phyloP scores from a whole-genome alignment of 2,888 invertebrate species.

The Ichneumoninae sp. region DNA sequence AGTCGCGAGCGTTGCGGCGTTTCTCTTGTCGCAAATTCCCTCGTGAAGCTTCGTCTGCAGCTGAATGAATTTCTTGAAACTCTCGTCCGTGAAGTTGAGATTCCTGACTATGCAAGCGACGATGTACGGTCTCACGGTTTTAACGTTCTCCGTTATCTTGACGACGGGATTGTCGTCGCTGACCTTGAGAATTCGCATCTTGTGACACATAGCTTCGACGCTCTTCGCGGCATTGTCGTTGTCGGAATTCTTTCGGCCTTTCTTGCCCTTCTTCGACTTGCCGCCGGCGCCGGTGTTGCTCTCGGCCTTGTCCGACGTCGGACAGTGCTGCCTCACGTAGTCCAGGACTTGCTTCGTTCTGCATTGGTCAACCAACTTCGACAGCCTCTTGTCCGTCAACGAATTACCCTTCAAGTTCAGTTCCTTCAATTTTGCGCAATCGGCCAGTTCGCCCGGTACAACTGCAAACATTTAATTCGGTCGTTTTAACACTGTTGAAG shows the following conservation, averaged over 20 bases:
- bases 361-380: constrained; percentile 91
- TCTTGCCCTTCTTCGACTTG: constrained; percentile 81
- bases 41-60: constrained; percentile 92
- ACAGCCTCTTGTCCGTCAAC: constrained; percentile 89
- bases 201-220: constrained; percentile 78
- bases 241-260: constrained; percentile 76
- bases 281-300: constrained; percentile 73
- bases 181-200: constrained; percentile 79
- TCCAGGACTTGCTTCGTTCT: constrained; percentile 91
- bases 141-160: constrained; percentile 86
- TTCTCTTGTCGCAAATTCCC: constrained; percentile 91
- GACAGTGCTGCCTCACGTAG: constrained; percentile 90
- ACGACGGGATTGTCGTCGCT: constrained; percentile 85
- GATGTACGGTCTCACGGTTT: constrained; percentile 89
- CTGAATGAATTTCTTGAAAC: constrained; percentile 92
- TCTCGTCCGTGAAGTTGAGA: constrained; percentile 87
- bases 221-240: constrained; percentile 73
- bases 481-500: neutral
- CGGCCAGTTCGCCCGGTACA: constrained; percentile 89
- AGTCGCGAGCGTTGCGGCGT: constrained; percentile 92
- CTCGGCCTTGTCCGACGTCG: constrained; percentile 82
- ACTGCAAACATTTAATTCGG: constrained; percentile 73
- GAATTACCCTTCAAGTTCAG: constrained; percentile 91
- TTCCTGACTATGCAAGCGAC: constrained; percentile 90
- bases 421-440: constrained; percentile 91